Evolutionary conservation across 1,140 invertebrate genomes (phyloP).

Genomic region (Eupristina koningsbergeri): DNA sequence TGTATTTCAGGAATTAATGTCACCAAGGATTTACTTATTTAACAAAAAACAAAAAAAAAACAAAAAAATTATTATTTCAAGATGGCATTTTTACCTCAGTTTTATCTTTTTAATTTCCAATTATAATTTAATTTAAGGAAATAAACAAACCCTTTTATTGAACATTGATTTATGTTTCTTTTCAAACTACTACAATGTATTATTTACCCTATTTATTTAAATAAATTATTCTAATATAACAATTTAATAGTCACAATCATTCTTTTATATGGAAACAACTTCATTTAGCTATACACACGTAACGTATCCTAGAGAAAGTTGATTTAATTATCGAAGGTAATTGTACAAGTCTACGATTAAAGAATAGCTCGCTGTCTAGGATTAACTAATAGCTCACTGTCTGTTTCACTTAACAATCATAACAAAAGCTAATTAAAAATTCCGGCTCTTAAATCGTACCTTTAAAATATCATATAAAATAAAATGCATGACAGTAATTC

Average conservation of each 20-base stretch:
- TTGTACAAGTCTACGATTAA: no score
- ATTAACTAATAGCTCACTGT: not conserved
- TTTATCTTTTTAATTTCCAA: no score
- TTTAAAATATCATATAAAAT: not conserved
- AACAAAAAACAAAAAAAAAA: no score
- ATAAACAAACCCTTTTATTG: no score
- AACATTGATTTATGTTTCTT: no score
- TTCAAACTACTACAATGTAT: no score
- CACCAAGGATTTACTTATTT: no score
- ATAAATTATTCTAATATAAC: not conserved
- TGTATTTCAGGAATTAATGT: no score
- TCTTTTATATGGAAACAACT: not conserved
- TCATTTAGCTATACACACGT: no score
- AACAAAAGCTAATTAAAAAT: slow-evolving; percentile 18
- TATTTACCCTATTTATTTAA: not conserved
- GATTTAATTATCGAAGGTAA: not conserved
- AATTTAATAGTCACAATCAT: not conserved
- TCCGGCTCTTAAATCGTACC: not conserved
- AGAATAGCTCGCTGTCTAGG: not conserved
- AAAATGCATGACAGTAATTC: not conserved
- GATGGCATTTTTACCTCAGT: no score
- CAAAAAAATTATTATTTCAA: no score
- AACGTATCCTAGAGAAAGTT: not conserved
- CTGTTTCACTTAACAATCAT: not conserved
- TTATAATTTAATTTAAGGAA: no score